Base-by-base conservation (phyloP, 2,888 invertebrate species). In the Oithona nana region DNA sequence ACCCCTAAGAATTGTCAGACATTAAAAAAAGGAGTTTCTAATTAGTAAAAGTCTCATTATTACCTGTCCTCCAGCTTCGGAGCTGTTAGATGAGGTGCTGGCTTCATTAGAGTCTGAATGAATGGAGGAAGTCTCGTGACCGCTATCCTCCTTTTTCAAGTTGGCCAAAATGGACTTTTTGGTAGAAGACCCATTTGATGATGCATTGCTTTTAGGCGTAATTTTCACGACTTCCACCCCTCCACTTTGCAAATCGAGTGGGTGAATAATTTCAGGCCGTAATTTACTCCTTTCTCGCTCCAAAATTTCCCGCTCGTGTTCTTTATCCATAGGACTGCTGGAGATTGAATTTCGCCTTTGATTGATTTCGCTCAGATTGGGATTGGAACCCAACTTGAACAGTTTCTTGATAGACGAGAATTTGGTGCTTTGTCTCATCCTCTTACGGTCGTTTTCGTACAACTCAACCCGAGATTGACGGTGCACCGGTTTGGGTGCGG, bases 391-490 rank as follows among this genome's bases (percentile, higher is more conserved):
- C 48, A 26, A n/a, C 8, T 30, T 30, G 39, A 48, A 48, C 4
- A 59, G 39, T 3, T n/a, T 22, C 8, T 59, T 59, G 30, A 22
- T 59, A 6, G 29, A 29, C 3, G 59, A 59, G 48, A 59, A 59
- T 48, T 48, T 31, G 24, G 28, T 28, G 31, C 48, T 59, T 28
- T 59, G 20, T 26, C n/a, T 31, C 49, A 31, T 20, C 24, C 31
- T 16, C n/a, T 51, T 16, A 20, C 39, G 30, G 16, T 59, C 59
- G 11, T 20, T 22, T 24, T 59, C 59, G 24, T 59, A 59, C 22
- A 59, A 20, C 22, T 59, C 59, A 20, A 59, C 59, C 11, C 59
- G n/a, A 6, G 59, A 59, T 16, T 59, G 59, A 11, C 59, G 39
- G 13, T 28, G 59, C 3, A 48, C 26, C 3, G 59, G 24, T 11